phyloP scores from a whole-genome alignment of 2,888 invertebrate genomes.

The Venusia cambrica region DNA sequence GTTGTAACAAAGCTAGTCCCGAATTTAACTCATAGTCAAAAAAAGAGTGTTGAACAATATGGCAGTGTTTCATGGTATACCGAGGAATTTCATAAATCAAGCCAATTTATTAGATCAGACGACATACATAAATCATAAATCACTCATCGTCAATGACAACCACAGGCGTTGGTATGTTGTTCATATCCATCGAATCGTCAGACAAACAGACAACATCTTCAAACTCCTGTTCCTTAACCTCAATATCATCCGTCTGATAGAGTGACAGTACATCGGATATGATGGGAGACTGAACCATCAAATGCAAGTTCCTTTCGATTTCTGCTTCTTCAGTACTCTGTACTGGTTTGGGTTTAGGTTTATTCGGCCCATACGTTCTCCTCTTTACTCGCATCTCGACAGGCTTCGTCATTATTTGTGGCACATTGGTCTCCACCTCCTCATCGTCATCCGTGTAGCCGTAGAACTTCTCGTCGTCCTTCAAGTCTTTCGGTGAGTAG shows the following conservation, averaged over 20 bases:
- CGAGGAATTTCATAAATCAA: too few species aligned
- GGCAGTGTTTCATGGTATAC: too few species aligned
- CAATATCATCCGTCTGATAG: slow-evolving; percentile 45
- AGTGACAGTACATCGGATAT: slow-evolving; percentile 71
- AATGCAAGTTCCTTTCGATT: slow-evolving; percentile 43
- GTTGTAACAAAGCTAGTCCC: too few species aligned
- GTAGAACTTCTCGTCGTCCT: slow-evolving; percentile 68
- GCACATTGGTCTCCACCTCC: slow-evolving; percentile 33
- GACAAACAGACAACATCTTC: slow-evolving; percentile 42
- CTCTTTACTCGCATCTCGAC: slow-evolving; percentile 7
- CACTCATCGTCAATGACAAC: slow-evolving; percentile 55
- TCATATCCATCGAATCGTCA: slow-evolving; percentile 50
- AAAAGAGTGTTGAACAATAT: too few species aligned
- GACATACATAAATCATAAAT: too few species aligned
- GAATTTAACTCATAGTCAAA: too few species aligned
- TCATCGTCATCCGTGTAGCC: slow-evolving; percentile 59
- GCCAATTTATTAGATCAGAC: too few species aligned
- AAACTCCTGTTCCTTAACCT: slow-evolving; percentile 14
- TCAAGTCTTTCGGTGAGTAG: slow-evolving; percentile 62
- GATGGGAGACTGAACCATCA: slow-evolving; percentile 60
- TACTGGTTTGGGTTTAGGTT: slow-evolving; percentile 1
- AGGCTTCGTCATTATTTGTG: slow-evolving; percentile 1
- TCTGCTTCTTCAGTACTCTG: slow-evolving; percentile 25
- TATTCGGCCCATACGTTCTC: slow-evolving; percentile 11
- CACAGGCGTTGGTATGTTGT: slow-evolving; percentile 36